These are phyloP conservation scores for Passerculus sandwichensis DNA, from an alignment of 2,797 vertebrate species.

Conservation along the genomic window DNA sequence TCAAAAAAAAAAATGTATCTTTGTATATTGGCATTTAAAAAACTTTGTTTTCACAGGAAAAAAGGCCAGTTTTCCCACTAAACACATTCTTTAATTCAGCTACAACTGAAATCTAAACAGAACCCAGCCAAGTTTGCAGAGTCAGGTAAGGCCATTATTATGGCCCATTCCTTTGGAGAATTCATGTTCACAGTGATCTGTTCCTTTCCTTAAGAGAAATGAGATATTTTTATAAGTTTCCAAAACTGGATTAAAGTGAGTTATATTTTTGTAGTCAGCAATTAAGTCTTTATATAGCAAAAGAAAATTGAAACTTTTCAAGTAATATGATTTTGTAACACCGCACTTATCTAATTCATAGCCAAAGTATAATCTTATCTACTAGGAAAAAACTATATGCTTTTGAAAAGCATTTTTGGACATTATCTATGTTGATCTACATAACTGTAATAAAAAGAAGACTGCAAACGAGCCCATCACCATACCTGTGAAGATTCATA, in stretches of 20 bases:
- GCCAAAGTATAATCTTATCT: neutral
- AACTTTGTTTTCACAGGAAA: neutral
- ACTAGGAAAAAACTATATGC: neutral
- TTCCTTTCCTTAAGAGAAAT: neutral
- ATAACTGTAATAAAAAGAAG: neutral
- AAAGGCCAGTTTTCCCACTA: neutral
- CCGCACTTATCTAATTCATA: neutral
- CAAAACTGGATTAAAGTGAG: neutral
- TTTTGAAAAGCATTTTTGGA: neutral
- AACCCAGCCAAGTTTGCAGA: neutral
- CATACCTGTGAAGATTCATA: conserved; percentile 96
- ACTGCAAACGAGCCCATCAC: neutral
- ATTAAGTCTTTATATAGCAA: neutral
- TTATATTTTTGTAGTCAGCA: neutral
- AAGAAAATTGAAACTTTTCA: neutral
- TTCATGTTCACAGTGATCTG: neutral
- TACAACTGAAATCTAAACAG: neutral
- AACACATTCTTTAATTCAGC: neutral
- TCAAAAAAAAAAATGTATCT: neutral
- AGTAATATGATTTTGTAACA: neutral
- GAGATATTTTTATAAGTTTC: neutral
- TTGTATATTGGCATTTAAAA: neutral
- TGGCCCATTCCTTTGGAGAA: neutral
- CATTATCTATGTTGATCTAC: neutral
- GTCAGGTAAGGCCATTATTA: neutral